Percentiles rank a stretch among this genome's conserved stretches.
These are phyloP conservation scores for Arctopsyche grandis DNA, from an alignment of 1,140 invertebrate species.

Conservation along the genomic window DNA sequence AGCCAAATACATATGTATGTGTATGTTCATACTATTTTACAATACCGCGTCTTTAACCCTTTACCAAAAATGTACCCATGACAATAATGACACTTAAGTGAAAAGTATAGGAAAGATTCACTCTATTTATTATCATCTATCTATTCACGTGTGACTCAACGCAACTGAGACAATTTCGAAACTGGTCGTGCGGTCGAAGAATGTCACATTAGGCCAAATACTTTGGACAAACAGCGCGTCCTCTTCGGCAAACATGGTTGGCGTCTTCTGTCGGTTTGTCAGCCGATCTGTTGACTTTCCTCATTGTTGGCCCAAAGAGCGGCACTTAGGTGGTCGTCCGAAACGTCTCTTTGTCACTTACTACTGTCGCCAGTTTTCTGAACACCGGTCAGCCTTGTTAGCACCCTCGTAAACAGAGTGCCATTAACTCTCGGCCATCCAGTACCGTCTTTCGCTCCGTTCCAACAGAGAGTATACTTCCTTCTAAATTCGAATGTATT, in stretches of 20 bases:
- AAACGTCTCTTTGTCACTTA: constrained; percentile 40
- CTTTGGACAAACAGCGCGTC: neutral
- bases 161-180: neutral
- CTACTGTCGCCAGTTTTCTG: neutral
- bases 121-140: neutral
- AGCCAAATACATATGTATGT: constrained; percentile 14
- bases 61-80: no score
- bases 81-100: no score
- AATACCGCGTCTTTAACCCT: no score
- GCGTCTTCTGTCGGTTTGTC: constrained; percentile 18
- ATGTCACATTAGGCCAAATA: constrained; percentile 22
- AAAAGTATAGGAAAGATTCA: no score
- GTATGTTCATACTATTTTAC: constrained; percentile 32
- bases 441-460: neutral
- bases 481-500: neutral
- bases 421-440: neutral
- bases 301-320: constrained; percentile 11
- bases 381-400: constrained; percentile 25
- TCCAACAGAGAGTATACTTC: neutral
- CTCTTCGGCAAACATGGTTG: constrained; percentile 21
- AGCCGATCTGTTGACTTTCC: constrained; percentile 8
- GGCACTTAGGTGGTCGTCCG: constrained; percentile 16
- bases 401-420: constrained; percentile 27
- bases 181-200: neutral
- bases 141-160: constrained; percentile 1